Conservation (phyloP, 2,113 vertebrate species). For the Salvator merianae region DNA sequence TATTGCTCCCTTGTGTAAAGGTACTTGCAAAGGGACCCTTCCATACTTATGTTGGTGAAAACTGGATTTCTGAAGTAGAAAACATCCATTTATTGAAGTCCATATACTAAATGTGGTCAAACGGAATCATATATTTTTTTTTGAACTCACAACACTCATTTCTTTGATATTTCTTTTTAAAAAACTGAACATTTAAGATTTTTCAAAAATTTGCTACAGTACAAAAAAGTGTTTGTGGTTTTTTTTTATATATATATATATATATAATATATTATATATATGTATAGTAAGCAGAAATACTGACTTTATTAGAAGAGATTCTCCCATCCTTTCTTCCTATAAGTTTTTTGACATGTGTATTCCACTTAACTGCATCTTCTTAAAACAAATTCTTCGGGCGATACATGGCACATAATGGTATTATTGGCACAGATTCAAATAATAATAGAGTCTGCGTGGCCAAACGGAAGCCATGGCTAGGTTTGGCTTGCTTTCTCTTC, state of each 20-base stretch:
- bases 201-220: slow-evolving; percentile 81
- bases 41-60: slow-evolving; percentile 51
- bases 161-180: slow-evolving; percentile 15
- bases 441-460: slow-evolving; percentile 70
- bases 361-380: slow-evolving; percentile 50
- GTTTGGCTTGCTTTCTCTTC: slow-evolving; percentile 38
- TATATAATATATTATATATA: slow-evolving; percentile 58
- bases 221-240: slow-evolving; percentile 54
- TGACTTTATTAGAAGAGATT: slow-evolving; percentile 68
- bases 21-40: slow-evolving; percentile 12
- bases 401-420: slow-evolving; percentile 98
- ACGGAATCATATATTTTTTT: slow-evolving; percentile 63
- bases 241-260: slow-evolving; percentile 64
- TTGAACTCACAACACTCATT: slow-evolving; percentile 64
- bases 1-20: background rate
- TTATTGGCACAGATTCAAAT: slow-evolving; percentile 97
- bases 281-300: slow-evolving; percentile 70
- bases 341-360: slow-evolving; percentile 23
- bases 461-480: slow-evolving; percentile 58
- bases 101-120: slow-evolving; percentile 58
- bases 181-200: slow-evolving; percentile 74
- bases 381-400: slow-evolving; percentile 72
- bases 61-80: slow-evolving; percentile 72
- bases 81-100: slow-evolving; percentile 64
- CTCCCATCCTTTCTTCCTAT: slow-evolving; percentile 58